Conservation (phyloP, 2,113 vertebrate genomes). For the Astur gentilis region DNA sequence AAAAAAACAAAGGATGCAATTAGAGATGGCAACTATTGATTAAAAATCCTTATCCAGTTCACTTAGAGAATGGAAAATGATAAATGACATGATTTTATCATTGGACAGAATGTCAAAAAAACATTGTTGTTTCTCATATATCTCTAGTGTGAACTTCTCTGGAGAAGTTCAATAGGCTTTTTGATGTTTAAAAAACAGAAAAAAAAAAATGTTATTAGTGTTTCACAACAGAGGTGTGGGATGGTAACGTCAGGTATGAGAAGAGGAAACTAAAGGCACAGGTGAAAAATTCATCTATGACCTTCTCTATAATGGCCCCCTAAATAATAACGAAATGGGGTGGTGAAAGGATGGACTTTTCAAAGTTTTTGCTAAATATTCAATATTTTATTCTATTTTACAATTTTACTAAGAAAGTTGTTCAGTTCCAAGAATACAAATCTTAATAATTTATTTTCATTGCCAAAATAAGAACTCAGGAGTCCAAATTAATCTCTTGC, state of each 20-base stretch:
- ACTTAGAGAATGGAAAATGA: conserved; percentile 23
- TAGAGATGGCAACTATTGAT: conserved; percentile 44
- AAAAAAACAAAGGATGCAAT: conserved; percentile 38
- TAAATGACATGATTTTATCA: conserved; percentile 3
- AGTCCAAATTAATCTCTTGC: background rate
- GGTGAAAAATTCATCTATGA: background rate
- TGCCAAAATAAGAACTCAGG: conserved; percentile 3
- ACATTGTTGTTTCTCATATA: background rate
- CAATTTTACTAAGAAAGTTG: background rate
- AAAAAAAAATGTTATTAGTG: background rate
- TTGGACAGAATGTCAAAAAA: conserved; percentile 7
- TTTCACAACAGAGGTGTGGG: background rate
- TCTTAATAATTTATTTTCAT: background rate
- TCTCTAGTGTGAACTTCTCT: conserved; percentile 8
- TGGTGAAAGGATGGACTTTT: background rate
- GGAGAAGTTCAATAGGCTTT: background rate
- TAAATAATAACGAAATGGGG: background rate
- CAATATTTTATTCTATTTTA: background rate
- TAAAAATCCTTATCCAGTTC: conserved; percentile 19
- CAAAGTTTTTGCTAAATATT: background rate
- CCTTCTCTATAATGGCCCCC: background rate
- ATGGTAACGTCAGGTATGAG: background rate
- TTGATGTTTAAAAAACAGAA: background rate
- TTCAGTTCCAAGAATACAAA: background rate
- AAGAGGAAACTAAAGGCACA: background rate